Base-by-base conservation (phyloP, 2,797 vertebrate genomes). In the Poecilia wingei region DNA sequence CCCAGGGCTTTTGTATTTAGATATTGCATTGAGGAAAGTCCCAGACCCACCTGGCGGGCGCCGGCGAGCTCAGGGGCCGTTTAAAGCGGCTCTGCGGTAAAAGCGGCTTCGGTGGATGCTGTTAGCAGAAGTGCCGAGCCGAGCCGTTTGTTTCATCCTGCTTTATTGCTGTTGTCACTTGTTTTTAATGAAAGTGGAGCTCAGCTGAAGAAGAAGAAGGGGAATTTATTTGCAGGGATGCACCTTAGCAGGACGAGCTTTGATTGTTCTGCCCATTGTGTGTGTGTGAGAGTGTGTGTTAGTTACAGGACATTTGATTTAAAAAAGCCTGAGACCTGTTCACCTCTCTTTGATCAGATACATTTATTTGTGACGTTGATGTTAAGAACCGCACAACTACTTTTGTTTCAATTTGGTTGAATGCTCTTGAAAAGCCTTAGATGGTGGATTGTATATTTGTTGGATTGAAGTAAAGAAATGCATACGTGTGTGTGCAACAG, bases 111-210 rank as follows among this genome's bases (percentile, higher is more conserved):
- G 8, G 81, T 1, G 31, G 80, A 81, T 74, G 81, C 85, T 66
- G 84, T 82, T 76, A 69, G 78, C 79, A 78, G 85, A 83, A 87
- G 70, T 74, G 74, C 84, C 83, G 86, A 55, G 36, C 51, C 51
- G 36, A 74, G 59, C 39, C 2, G n/a, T 71, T 87, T 64, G 77
- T 68, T 84, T 82, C 78, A 13, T 85, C 79, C 81, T 85, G 87
- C 84, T 89, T 92, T 91, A 92, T 88, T 79, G 84, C 87, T 87
- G 88, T 77, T 87, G 90, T 92, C 92, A 88, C 84, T 91, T 72
- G 81, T 84, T 91, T 88, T 90, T 91, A 91, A 93, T 93, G 87
- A 90, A 90, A 87, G 87, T 87, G 84, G 82, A 84, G 85, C 75
- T 86, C 70, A 28, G 83, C 76, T 61, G 51, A 53, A 53, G 75